Evolutionary conservation across 1,140 invertebrate genomes (phyloP), one percentile per base, ranked within the genome.

Genomic region (Drosophila grimshawi): DNA sequence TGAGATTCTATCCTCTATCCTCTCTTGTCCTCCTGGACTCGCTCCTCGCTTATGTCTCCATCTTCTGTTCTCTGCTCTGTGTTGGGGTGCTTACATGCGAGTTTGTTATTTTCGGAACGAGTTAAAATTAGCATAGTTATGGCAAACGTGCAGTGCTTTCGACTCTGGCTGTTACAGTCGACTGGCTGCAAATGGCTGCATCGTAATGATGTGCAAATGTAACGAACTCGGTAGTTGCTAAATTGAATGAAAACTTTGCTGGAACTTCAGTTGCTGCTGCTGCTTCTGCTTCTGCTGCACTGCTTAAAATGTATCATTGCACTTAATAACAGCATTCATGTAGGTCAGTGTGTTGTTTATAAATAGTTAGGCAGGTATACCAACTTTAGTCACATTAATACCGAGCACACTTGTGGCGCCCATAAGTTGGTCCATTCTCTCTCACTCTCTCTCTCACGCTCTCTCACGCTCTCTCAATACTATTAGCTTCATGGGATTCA

Each of bases 51-150:
- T 11, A 10, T 41, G 37, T 45, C 27, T 55, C 33, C 27, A 7
- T 49, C 35, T 51, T 39, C 19, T 8, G 27, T 8, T 5, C 62
- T 52, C 48, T 76, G 62, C 37, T 69, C 60, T 59, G 49, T 77
- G 19, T 19, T 19, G 68, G 37, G 29, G 37, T 46, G 27, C 59
- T 55, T 77, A 49, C 56, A 69, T 86, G 53, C 30, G 76, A 79
- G 82, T 86, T 86, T 69, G 79, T 86, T 86, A 88, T 86, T 76
- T 78, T 65, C 57, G 61, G 78, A 88, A 81, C 68, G 74, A 80
- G 77, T 77, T 89, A 70, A 86, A 86, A 86, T 86, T 86, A 86
- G 83, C 83, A 83, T 86, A 86, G 83, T 86, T 86, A 88, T 75
- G 70, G 67, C 62, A 55, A 82, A 67, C 66, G 51, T 76, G 57